Conservation (phyloP, 2,113 vertebrate genomes). For the Syrmaticus mikado region DNA sequence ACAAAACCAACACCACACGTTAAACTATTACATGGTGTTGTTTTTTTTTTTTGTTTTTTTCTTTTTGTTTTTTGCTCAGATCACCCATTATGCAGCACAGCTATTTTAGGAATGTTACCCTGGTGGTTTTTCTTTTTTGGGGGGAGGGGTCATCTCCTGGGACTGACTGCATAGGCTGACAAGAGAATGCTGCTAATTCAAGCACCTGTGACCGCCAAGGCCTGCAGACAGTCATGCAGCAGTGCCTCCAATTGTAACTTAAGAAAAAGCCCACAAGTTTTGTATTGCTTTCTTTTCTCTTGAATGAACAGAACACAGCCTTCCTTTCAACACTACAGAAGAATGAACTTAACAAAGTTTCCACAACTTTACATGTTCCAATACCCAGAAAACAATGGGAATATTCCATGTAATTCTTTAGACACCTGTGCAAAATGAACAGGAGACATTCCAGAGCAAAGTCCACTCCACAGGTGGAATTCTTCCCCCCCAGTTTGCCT, state of each 20-base stretch:
- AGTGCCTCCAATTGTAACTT: neutral
- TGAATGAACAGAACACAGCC: neutral
- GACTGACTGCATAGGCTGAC: neutral
- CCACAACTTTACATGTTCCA: neutral
- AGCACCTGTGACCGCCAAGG: neutral
- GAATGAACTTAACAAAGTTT: neutral
- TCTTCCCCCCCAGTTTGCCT: neutral
- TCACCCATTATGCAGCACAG: conserved; percentile 5
- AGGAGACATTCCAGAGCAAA: neutral
- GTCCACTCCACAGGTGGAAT: accelerated
- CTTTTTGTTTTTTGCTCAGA: neutral
- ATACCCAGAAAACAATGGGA: accelerated
- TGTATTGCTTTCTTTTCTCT: neutral
- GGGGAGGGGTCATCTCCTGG: neutral
- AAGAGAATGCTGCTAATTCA: neutral
- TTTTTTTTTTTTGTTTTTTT: neutral
- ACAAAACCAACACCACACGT: neutral
- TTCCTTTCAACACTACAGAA: neutral
- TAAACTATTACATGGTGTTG: neutral
- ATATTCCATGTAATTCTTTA: neutral
- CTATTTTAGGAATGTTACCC: neutral
- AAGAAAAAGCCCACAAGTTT: neutral
- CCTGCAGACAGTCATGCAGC: neutral
- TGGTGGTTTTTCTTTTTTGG: no score
- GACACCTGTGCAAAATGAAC: accelerated